phyloP scores from a whole-genome alignment of 2,113 vertebrate genomes.

The Haplochromis burtoni region DNA sequence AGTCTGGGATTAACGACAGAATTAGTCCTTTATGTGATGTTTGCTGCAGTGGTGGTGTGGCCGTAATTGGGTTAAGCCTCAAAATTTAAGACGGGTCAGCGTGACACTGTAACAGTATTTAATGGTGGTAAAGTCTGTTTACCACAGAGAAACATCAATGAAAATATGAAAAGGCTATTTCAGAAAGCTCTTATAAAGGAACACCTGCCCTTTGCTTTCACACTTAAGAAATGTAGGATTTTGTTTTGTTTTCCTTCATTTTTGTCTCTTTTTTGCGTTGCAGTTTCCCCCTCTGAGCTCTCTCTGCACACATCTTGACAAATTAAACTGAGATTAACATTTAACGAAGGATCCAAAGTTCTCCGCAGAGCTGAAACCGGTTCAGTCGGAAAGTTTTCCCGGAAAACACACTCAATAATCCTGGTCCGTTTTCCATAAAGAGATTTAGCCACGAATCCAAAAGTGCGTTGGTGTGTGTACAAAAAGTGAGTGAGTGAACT shows the following conservation, averaged over 20 bases:
- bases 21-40: neutral
- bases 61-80: neutral
- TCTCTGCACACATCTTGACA: neutral
- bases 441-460: neutral
- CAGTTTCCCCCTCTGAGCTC: neutral
- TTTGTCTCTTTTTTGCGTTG: neutral
- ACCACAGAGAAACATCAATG: neutral
- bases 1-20: neutral
- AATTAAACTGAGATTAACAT: constrained; percentile 7
- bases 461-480: neutral
- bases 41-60: neutral
- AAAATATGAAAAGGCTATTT: neutral
- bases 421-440: neutral
- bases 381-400: neutral
- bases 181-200: neutral
- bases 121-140: neutral
- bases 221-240: neutral
- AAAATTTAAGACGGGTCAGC: neutral
- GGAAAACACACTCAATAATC: neutral
- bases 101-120: neutral
- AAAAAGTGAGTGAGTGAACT: neutral
- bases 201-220: neutral
- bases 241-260: neutral
- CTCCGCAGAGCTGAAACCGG: neutral
- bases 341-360: constrained; percentile 27